Evolutionary conservation across 2,888 invertebrate genomes (phyloP).

Genomic region (Drosophila barbarae): DNA sequence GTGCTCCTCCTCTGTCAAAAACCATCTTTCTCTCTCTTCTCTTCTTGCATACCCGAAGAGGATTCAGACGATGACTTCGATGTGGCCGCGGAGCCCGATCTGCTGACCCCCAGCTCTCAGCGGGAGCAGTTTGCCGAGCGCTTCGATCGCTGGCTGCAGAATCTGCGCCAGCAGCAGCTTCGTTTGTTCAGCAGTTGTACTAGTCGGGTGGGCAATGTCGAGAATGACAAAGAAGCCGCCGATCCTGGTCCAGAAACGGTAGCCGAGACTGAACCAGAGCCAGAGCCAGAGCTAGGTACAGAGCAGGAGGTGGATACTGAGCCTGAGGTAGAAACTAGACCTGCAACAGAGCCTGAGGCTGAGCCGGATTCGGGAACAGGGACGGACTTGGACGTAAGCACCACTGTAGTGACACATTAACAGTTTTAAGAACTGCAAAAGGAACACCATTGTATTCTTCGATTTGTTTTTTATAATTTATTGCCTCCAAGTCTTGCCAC

Average conservation of each 20-base stretch:
- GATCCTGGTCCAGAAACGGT: constrained; percentile 4
- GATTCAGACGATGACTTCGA: constrained; percentile 48
- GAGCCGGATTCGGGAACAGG: constrained; percentile 36
- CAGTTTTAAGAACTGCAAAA: not conserved
- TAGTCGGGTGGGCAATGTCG: constrained; percentile 62
- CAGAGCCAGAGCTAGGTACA: constrained; percentile 29
- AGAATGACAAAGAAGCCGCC: constrained; percentile 45
- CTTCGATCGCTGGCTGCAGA: constrained; percentile 66
- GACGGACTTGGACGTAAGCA: constrained; percentile 52
- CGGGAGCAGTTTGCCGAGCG: constrained; percentile 60
- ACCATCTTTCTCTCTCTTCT: constrained; percentile 46
- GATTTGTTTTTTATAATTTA: not conserved
- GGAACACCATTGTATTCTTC: not conserved
- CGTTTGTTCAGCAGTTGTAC: constrained; percentile 66
- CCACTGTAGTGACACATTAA: not conserved
- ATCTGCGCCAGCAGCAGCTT: constrained; percentile 63
- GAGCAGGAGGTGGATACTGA: constrained; percentile 10
- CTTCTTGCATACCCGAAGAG: constrained; percentile 49
- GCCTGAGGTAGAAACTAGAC: constrained; percentile 11
- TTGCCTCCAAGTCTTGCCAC: not conserved
- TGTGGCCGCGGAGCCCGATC: constrained; percentile 48
- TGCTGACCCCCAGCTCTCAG: constrained; percentile 55
- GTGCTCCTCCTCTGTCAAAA: constrained; percentile 32
- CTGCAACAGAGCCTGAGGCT: constrained; percentile 4
- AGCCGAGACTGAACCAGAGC: constrained; percentile 10